phyloP scores from a whole-genome alignment of 2,888 invertebrate species.

The Pachycephus smyrnensis region DNA sequence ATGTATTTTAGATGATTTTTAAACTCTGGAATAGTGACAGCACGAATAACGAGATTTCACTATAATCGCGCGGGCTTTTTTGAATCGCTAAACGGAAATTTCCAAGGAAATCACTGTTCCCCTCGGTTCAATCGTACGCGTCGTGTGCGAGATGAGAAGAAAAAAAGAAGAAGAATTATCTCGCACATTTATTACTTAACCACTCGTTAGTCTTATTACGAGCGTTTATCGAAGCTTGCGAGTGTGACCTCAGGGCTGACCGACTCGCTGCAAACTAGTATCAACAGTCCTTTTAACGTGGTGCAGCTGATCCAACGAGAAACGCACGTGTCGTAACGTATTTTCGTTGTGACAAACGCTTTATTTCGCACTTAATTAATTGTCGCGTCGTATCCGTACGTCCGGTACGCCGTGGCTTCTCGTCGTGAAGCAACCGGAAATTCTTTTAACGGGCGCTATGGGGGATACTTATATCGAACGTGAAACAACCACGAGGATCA shows the following conservation, averaged over 20 bases:
- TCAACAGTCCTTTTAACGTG: conserved; percentile 16
- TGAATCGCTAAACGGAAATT: no score
- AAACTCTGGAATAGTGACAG: no score
- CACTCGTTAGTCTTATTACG: conserved; percentile 27
- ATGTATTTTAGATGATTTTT: no score
- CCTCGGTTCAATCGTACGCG: no score
- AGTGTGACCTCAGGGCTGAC: conserved; percentile 17
- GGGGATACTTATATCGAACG: conserved; percentile 7
- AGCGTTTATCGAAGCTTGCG: conserved; percentile 24
- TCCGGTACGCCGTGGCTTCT: neutral
- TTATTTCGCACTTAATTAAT: no score
- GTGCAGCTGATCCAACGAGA: conserved; percentile 18
- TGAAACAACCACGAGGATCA: neutral
- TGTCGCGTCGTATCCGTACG: neutral
- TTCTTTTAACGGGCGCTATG: no score
- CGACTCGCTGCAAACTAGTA: conserved; percentile 12
- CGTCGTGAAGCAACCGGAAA: no score
- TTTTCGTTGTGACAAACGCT: no score
- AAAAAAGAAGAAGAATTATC: conserved; percentile 17
- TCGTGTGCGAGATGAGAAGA: neutral
- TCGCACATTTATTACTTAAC: conserved; percentile 29
- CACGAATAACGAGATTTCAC: no score
- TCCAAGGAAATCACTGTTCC: no score
- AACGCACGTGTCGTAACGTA: neutral
- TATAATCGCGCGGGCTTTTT: no score